Evolutionary conservation across 2,797 vertebrate genomes (phyloP).

Genomic region (Centropyge bicolor): DNA sequence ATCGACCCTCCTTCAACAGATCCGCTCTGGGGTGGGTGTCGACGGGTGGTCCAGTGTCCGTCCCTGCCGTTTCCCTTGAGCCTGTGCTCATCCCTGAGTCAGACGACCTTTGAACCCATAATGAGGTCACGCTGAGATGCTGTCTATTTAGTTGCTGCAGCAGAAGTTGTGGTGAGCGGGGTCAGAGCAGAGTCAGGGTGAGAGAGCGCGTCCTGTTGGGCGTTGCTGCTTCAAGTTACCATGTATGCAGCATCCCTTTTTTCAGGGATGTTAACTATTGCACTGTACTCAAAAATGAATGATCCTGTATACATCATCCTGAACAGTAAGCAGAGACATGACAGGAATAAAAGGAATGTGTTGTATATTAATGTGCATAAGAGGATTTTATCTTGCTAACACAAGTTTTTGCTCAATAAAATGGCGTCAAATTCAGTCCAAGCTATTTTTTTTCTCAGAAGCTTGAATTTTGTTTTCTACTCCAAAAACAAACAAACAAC

Average conservation of each 20-base stretch:
- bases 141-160: slow-evolving; percentile 50
- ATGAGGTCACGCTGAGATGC: slow-evolving; percentile 62
- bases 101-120: slow-evolving; percentile 91
- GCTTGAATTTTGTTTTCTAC: slow-evolving; percentile 1
- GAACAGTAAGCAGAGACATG: slow-evolving; percentile 18
- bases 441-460: not conserved
- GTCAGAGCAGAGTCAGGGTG: slow-evolving; percentile 44
- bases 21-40: slow-evolving; percentile 92
- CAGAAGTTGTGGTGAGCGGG: slow-evolving; percentile 35
- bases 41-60: slow-evolving; percentile 79
- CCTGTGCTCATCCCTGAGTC: slow-evolving; percentile 90
- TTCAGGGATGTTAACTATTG: slow-evolving; percentile 28
- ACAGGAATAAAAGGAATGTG: slow-evolving; percentile 47
- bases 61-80: slow-evolving; percentile 81
- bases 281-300: slow-evolving; percentile 37
- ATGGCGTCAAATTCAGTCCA: slow-evolving; percentile 33
- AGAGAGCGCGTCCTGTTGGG: slow-evolving; percentile 25
- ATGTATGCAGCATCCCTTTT: slow-evolving; percentile 33
- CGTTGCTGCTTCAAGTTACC: slow-evolving; percentile 35
- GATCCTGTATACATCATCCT: not conserved
- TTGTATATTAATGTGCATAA: slow-evolving; percentile 73
- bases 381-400: slow-evolving; percentile 54
- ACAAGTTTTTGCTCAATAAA: slow-evolving; percentile 67
- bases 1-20: slow-evolving; percentile 95
- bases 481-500: not conserved